Base-by-base conservation (phyloP, 2,797 vertebrate species). In the Sardinella longiceps region DNA sequence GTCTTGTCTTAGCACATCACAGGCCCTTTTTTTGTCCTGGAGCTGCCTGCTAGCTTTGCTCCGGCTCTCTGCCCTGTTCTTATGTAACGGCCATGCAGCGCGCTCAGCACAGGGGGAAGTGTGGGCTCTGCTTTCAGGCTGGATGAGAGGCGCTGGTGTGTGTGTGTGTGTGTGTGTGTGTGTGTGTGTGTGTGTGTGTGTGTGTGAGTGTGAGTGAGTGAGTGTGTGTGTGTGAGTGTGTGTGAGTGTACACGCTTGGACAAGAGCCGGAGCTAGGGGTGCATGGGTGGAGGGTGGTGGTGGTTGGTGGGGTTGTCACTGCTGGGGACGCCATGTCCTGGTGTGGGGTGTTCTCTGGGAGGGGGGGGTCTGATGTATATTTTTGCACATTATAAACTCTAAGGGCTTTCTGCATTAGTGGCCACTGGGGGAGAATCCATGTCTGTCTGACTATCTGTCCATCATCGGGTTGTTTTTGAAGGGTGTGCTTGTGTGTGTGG, bases 101-200 rank as follows among this genome's bases (percentile, higher is more conserved):
- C 30, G 70, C 70, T 77, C 70, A 77, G 70, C 70, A 39, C 23
- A 77, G 70, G 14, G 33, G 70, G 37, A 77, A 39, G 70, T 77
- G 70, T 77, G 70, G 37, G 70, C 70, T 77, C 70, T 77, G 70
- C 70, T 77, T 14, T 77, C 70, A 77, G 70, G 37, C 70, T 70
- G 28, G 63, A 70, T 5, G 25, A 23, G n/a, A 58, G 6, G 56
- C 25, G 53, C 23, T 60, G 60, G 60, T 37, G 11, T 70, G 30
- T 37, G 11, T 33, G 63, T 66, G n/a, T 66, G 63, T 33, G 25
- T 37, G 63, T 70, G 63, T 14, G 60, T 30, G 5, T 2, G 60
- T 70, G 30, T 33, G 63, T 70, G 63, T 30, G 63, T 15, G 25
- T 1, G 63, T 14, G 3, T 15, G 63, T 70, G 28, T 33, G 28